Evolutionary conservation across 1,140 invertebrate species (phyloP).

Genomic region (Pseudoatta argentina): DNA sequence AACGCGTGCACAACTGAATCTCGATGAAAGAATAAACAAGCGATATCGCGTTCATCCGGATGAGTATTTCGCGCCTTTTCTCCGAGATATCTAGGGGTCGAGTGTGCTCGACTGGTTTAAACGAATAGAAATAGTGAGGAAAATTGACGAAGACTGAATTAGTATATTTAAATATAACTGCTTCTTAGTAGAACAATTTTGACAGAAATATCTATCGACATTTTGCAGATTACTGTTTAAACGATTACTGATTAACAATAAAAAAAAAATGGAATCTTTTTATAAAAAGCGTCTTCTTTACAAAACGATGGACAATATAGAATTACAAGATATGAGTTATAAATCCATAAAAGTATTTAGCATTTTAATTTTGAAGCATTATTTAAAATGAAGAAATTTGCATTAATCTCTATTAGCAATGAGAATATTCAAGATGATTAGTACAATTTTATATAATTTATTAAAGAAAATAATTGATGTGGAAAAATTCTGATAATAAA

Average conservation of each 20-base stretch:
- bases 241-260: background rate
- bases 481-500: background rate
- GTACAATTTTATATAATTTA: background rate
- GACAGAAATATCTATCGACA: background rate
- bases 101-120: background rate
- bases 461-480: background rate
- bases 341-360: background rate
- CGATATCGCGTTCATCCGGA: background rate
- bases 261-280: background rate
- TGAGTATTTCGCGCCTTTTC: slow-evolving; percentile 33
- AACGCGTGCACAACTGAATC: slow-evolving; percentile 15
- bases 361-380: slow-evolving; percentile 5
- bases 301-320: background rate
- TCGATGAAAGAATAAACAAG: slow-evolving; percentile 48
- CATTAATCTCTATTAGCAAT: background rate
- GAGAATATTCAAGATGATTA: background rate
- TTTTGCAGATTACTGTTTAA: background rate
- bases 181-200: background rate
- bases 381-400: background rate
- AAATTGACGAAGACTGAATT: background rate
- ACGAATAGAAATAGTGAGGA: background rate
- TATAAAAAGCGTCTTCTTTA: background rate
- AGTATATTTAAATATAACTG: background rate
- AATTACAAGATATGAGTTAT: background rate
- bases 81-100: background rate